Base-by-base conservation (phyloP, 2,113 vertebrate genomes). In the Catagonus wagneri region DNA sequence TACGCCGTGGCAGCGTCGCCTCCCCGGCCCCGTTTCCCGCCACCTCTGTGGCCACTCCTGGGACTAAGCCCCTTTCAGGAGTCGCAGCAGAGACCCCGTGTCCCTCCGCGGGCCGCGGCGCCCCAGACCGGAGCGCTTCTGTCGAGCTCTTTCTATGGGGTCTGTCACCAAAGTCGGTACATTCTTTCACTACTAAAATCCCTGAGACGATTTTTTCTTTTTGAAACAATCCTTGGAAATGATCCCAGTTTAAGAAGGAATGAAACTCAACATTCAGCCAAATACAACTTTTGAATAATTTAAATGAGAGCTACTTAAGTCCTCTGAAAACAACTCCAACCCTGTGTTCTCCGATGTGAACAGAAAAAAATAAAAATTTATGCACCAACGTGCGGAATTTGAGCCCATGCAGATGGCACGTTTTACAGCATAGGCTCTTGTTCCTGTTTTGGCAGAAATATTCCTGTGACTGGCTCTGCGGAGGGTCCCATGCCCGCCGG, bases 271-370 rank as follows among this genome's bases (percentile, higher is more conserved):
- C 88, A 86, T 63, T 8, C 83, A 96, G 90, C 93, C 86, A 96
- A 97, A 74, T 58, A 85, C 72, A 81, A 56, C 90, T 95, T 96
- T 95, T 94, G 54, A 97, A 93, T 94, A 76, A 96, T 97, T 97
- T 96, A 97, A 92, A 97, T 80, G 92, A 89, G 34, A 93, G 85
- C 50, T 74, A 11, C 61, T 76, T 97, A 93, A 69, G 85, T 96
- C 93, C 65, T 80, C 63, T 96, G 84, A 71, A 89, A 90, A 97
- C 96, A 95, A 1, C 92, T 72, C 79, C 32, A 93, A 50, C 16
- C 89, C 76, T 92, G 44, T 76, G 96, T 93, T 85, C 87, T 97
- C 95, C n/a, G 19, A 92, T 79, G 96, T 68, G 95, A 95, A 92
- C 58, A 91, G 96, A 25, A 56, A 63, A n/a, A 91, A 52, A 84